Conservation (phyloP, 2,797 vertebrate species). For the Nyctalus aviator region DNA sequence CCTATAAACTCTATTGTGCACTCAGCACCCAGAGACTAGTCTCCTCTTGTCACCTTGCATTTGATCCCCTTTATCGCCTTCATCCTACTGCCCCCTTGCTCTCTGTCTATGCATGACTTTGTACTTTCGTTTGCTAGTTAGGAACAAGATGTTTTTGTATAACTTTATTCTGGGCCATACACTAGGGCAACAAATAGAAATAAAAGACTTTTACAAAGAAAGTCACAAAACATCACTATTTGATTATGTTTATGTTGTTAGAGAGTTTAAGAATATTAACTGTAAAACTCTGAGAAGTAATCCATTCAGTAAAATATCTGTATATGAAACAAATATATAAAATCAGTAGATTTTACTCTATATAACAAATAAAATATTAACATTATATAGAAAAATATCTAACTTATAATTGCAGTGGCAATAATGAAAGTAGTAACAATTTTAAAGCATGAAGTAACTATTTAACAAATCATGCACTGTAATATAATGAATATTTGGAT, state of each 20-base stretch:
- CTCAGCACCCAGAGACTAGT: background rate
- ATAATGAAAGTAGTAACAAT: background rate
- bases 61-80: background rate
- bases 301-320: background rate
- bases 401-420: background rate
- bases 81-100: background rate
- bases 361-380: constrained; percentile 9
- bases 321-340: background rate
- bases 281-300: constrained; percentile 18
- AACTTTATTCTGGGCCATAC: constrained; percentile 14
- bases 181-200: constrained; percentile 7
- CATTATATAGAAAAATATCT: background rate
- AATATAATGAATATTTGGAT: constrained; percentile 1
- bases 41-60: background rate
- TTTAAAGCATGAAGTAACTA: constrained; percentile 21
- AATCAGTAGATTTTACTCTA: constrained; percentile 16
- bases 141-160: constrained; percentile 11
- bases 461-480: background rate
- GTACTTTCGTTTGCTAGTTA: background rate
- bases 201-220: constrained; percentile 30
- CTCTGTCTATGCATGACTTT: background rate
- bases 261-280: constrained; percentile 19
- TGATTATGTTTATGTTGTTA: constrained; percentile 5
- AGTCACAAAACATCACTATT: constrained; percentile 10
- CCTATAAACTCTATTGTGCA: background rate